These are phyloP conservation scores for Daktulosphaira vitifoliae DNA, from an alignment of 1,140 invertebrate species.

Conservation along the genomic window DNA sequence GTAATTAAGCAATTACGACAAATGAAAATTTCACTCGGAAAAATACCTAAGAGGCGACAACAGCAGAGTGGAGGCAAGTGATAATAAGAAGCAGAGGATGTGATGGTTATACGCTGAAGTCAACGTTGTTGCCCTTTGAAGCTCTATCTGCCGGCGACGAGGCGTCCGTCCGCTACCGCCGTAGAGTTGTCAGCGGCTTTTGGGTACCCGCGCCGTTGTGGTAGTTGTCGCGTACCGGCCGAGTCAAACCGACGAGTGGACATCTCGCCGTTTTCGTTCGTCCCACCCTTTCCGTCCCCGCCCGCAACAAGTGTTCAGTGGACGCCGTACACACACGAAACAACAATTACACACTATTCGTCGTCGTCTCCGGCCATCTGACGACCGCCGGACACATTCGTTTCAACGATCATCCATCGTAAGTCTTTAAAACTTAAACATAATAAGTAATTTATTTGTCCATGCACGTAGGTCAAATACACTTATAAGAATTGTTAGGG, in stretches of 20 bases:
- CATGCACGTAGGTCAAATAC: too few species aligned
- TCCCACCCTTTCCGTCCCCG: neutral
- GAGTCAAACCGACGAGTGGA: neutral
- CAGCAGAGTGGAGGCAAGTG: too few species aligned
- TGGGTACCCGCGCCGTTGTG: neutral
- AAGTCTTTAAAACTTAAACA: too few species aligned
- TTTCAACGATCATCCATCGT: too few species aligned
- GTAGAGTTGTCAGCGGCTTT: neutral
- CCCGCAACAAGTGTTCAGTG: neutral
- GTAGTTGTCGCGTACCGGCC: neutral
- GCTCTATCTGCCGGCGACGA: neutral
- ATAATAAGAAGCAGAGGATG: neutral
- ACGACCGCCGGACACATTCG: too few species aligned
- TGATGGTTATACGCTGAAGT: neutral
- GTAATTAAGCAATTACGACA: too few species aligned
- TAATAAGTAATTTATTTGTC: too few species aligned
- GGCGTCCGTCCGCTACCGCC: neutral
- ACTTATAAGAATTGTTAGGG: too few species aligned
- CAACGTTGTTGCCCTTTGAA: neutral
- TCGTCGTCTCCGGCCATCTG: too few species aligned
- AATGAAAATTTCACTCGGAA: too few species aligned
- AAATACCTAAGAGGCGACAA: too few species aligned
- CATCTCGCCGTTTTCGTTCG: neutral
- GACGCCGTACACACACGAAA: neutral
- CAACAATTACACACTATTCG: neutral